phyloP scores from a whole-genome alignment of 37 sponge, comb jelly and placozoan species.

The Beroe ovata region DNA sequence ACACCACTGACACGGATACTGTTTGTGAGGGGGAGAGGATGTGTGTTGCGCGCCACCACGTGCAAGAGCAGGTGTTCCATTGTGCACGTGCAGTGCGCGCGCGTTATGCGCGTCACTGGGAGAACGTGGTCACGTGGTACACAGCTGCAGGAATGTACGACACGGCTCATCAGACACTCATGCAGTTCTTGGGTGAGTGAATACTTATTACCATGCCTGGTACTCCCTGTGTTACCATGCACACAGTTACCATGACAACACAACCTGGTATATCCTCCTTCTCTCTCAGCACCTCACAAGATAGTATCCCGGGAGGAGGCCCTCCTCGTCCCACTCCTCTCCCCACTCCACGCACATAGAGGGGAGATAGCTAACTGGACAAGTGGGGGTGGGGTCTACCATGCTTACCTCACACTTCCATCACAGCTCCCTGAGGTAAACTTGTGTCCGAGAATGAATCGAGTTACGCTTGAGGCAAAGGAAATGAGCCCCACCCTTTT shows the following conservation, averaged over 20 bases:
- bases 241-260: too few species aligned
- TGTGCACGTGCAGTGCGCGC: conserved; percentile 47
- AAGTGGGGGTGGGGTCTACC: conserved; percentile 35
- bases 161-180: conserved; percentile 1
- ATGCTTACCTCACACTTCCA: conserved; percentile 19
- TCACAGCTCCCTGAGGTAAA: conserved; percentile 16
- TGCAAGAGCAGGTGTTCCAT: conserved; percentile 2
- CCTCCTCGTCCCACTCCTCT: background rate
- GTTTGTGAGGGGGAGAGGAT: background rate
- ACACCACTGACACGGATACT: background rate
- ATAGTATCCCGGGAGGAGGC: conserved; percentile 54
- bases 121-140: conserved; percentile 44
- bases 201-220: too few species aligned
- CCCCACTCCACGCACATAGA: conserved; percentile 6
- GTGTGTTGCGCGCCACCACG: conserved; percentile 3
- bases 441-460: too few species aligned
- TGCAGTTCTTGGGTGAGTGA: background rate
- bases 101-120: background rate
- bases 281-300: conserved; percentile 60
- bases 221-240: too few species aligned
- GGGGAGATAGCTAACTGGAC: background rate
- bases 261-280: too few species aligned
- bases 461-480: too few species aligned
- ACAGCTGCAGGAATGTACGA: conserved; percentile 50
- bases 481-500: too few species aligned